Conservation (phyloP, 2,797 vertebrate species). For the Amblyraja radiata region DNA sequence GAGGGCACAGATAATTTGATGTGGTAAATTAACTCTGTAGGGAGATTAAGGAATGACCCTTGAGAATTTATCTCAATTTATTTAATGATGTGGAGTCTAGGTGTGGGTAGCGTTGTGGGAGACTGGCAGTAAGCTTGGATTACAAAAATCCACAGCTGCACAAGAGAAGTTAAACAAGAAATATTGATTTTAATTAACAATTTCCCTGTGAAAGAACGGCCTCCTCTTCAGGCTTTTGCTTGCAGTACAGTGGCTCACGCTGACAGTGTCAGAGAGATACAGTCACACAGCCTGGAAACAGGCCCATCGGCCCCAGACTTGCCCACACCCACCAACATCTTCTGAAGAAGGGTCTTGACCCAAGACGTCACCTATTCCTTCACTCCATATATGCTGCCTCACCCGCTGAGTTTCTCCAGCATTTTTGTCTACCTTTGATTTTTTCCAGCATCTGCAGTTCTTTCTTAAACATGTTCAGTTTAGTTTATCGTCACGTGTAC, state of each 20-base stretch:
- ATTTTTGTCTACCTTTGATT: no score
- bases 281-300: no score
- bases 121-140: neutral
- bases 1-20: neutral
- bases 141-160: neutral
- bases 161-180: neutral
- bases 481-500: no score
- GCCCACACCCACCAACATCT: no score
- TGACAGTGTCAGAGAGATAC: no score
- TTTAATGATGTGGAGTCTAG: neutral
- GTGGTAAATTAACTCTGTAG: neutral
- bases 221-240: neutral
- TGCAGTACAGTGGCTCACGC: neutral
- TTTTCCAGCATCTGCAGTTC: no score
- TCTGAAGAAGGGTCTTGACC: no score
- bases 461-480: no score
- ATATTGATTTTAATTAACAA: neutral
- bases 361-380: no score
- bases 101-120: neutral
- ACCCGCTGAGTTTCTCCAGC: no score
- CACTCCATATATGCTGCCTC: no score
- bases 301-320: no score
- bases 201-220: neutral
- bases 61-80: neutral
- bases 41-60: neutral